These are phyloP conservation scores for Diarsia mendica DNA, from an alignment of 2,888 invertebrate species.

Conservation along the genomic window DNA sequence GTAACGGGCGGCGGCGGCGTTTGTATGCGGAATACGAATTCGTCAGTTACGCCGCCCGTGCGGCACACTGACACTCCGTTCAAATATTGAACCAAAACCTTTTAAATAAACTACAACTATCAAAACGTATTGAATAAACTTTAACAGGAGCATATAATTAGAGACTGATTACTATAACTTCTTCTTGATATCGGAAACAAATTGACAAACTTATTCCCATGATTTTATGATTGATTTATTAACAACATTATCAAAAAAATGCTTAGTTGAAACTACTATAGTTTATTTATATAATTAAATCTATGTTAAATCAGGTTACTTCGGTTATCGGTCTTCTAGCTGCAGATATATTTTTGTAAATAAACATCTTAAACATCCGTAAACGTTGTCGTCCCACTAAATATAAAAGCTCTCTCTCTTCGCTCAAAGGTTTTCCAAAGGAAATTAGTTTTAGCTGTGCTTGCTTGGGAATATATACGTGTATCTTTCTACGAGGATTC, in stretches of 20 bases:
- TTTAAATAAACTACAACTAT: slow-evolving; percentile 4
- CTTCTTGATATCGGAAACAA: background rate
- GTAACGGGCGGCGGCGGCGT: background rate
- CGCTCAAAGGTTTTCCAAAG: slow-evolving; percentile 29
- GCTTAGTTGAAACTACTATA: slow-evolving; percentile 12
- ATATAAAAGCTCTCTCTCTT: slow-evolving; percentile 44
- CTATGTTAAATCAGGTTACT: slow-evolving; percentile 10
- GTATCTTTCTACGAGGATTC: background rate
- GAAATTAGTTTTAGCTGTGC: slow-evolving; percentile 43
- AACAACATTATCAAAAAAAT: too few relatives aligned
- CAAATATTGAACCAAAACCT: background rate
- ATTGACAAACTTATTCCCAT: background rate
- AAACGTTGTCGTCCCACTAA: slow-evolving; percentile 25
- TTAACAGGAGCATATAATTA: background rate
- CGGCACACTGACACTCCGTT: background rate
- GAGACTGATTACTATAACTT: background rate
- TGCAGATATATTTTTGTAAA: slow-evolving; percentile 31
- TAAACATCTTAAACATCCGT: slow-evolving; percentile 32
- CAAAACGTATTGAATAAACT: background rate
- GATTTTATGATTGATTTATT: too few relatives aligned
- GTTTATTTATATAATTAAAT: slow-evolving; percentile 25
- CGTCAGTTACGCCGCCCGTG: background rate
- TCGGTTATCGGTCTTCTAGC: background rate
- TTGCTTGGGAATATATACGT: background rate
- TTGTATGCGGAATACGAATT: slow-evolving; percentile 13